phyloP scores from a whole-genome alignment of 2,797 vertebrate species.

The Sciurus carolinensis region DNA sequence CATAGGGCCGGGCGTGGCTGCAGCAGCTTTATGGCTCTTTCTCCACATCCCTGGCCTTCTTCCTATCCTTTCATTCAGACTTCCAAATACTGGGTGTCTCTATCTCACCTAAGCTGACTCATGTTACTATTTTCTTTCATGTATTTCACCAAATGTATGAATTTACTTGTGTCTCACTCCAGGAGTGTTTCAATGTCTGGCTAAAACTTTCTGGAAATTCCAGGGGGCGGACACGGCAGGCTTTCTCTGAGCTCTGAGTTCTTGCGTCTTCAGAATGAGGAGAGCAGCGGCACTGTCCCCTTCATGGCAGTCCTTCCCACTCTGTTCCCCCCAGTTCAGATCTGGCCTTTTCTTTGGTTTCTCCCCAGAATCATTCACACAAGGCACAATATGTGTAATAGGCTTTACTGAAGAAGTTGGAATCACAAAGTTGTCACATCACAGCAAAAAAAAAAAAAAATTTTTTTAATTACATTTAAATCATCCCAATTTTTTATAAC shows the following conservation, averaged over 20 bases:
- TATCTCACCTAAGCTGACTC: neutral
- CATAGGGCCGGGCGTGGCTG: rapidly evolving
- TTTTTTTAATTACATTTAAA: neutral
- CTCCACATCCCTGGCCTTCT: neutral
- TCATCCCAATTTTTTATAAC: neutral
- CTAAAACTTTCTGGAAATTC: neutral
- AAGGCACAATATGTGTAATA: neutral
- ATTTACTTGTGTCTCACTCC: neutral
- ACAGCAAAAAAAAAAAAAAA: neutral
- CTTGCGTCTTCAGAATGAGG: neutral
- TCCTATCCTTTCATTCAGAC: neutral
- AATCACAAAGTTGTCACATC: neutral
- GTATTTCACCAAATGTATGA: neutral
- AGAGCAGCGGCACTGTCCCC: neutral
- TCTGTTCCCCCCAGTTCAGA: neutral
- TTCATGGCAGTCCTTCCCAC: neutral
- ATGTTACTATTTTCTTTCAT: neutral
- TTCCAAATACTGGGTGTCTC: neutral
- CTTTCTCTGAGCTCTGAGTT: neutral
- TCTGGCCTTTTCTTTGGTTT: neutral
- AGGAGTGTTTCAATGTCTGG: neutral
- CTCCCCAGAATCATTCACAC: neutral
- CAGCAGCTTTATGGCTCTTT: neutral
- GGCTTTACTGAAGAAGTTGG: neutral
- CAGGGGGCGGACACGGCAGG: neutral